Percentiles rank a stretch among this genome's conserved stretches.
phyloP scores from a whole-genome alignment of 2,888 invertebrate genomes.

The Ochropleura plecta region DNA sequence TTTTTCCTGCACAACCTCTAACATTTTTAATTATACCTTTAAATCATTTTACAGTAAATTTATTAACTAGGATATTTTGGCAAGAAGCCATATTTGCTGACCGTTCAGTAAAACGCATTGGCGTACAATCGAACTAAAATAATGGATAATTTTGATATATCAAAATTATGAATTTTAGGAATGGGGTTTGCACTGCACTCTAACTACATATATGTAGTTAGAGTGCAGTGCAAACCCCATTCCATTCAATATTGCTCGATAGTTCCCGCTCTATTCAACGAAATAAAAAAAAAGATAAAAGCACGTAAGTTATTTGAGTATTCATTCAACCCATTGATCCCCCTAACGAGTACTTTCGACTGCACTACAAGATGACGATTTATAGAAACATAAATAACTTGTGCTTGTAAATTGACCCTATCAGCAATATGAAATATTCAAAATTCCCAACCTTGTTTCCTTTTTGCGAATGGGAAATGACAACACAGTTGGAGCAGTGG shows the following conservation, averaged over 20 bases:
- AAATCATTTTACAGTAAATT: conserved; percentile 7
- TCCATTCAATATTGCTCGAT: conserved; percentile 15
- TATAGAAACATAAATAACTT: too few relatives aligned
- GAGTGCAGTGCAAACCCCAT: neutral
- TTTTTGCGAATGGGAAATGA: too few relatives aligned
- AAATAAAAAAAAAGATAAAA: conserved; percentile 18
- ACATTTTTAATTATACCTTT: neutral
- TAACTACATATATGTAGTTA: neutral
- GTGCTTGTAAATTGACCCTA: too few relatives aligned
- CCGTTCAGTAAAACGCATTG: neutral
- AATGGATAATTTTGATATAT: conserved; percentile 8
- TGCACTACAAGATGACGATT: too few relatives aligned
- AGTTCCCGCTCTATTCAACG: conserved; percentile 25
- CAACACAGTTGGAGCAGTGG: too few relatives aligned
- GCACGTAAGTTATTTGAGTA: conserved; percentile 15
- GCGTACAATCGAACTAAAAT: conserved; percentile 6
- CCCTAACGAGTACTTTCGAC: conserved; percentile 6
- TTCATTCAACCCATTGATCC: conserved; percentile 33
- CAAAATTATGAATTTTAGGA: too few relatives aligned
- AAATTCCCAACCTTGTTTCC: too few relatives aligned
- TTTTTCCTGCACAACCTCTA: too few relatives aligned
- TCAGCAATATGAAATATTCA: too few relatives aligned
- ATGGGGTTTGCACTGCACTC: too few relatives aligned
- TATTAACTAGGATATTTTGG: conserved; percentile 5
- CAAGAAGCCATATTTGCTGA: conserved; percentile 12